Conservation (phyloP, 2,888 invertebrate species). For the Macrophya alboannulata region DNA sequence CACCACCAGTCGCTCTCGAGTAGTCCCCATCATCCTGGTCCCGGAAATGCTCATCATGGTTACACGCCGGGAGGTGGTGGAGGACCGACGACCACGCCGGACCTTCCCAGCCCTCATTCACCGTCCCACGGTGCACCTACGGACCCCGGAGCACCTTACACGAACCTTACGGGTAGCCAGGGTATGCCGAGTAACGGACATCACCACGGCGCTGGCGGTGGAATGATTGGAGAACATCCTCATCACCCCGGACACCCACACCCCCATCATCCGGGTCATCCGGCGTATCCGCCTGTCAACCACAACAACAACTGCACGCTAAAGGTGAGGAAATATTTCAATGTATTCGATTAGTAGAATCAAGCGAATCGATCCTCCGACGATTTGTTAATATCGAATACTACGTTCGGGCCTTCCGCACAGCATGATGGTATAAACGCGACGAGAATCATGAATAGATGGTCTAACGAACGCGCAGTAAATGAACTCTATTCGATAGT, state of each 20-base stretch:
- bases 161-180: slow-evolving; percentile 71
- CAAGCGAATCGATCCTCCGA: background rate
- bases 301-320: slow-evolving; percentile 81
- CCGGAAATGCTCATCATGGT: slow-evolving; percentile 77
- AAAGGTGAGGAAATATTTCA: slow-evolving; percentile 71
- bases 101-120: slow-evolving; percentile 79
- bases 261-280: slow-evolving; percentile 82
- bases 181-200: slow-evolving; percentile 77
- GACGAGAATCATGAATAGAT: slow-evolving; percentile 24
- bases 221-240: slow-evolving; percentile 78
- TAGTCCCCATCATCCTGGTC: slow-evolving; percentile 79
- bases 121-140: slow-evolving; percentile 75
- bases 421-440: background rate
- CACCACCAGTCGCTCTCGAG: slow-evolving; percentile 81
- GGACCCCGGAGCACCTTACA: slow-evolving; percentile 71
- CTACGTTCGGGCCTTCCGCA: background rate
- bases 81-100: slow-evolving; percentile 77
- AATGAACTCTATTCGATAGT: slow-evolving; percentile 33
- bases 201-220: slow-evolving; percentile 74
- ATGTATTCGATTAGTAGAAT: background rate
- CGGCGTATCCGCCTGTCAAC: slow-evolving; percentile 77
- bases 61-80: slow-evolving; percentile 77
- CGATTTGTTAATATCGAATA: too few relatives aligned
- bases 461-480: slow-evolving; percentile 40
- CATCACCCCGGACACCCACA: slow-evolving; percentile 81